These are phyloP conservation scores for Desmodus rotundus DNA, from an alignment of 2,113 vertebrate species.

Conservation along the genomic window DNA sequence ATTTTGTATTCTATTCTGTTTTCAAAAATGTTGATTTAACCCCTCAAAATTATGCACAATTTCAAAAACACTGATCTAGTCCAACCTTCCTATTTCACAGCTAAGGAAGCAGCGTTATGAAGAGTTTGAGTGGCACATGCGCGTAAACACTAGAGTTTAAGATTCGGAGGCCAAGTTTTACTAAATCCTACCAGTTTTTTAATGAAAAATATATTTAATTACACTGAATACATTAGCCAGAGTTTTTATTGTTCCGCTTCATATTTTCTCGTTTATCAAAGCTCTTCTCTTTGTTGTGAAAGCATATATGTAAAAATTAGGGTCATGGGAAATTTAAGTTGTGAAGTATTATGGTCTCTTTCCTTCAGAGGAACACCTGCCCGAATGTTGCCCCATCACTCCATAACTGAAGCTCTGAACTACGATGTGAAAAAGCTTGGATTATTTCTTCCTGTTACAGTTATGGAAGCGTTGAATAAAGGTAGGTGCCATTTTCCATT, in stretches of 20 bases:
- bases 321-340: not conserved
- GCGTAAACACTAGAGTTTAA: not conserved
- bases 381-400: slow-evolving; percentile 83
- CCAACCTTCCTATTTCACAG: not conserved
- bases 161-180: not conserved
- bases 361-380: slow-evolving; percentile 89
- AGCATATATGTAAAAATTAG: not conserved
- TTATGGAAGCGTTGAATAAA: slow-evolving; percentile 93
- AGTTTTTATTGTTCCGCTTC: not conserved
- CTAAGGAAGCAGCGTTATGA: not conserved
- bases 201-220: not conserved
- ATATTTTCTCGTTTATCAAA: not conserved
- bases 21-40: not conserved
- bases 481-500: slow-evolving; percentile 79
- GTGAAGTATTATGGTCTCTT: not conserved
- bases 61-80: not conserved
- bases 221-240: not conserved
- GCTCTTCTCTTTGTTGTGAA: not conserved
- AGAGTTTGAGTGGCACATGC: not conserved
- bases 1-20: not conserved
- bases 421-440: slow-evolving; percentile 94
- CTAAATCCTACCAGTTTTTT: not conserved
- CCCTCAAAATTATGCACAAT: not conserved
- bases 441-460: slow-evolving; percentile 93
- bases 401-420: slow-evolving; percentile 85